Percentiles rank a stretch among this genome's conserved stretches.
Evolutionary conservation across 2,797 vertebrate species (phyloP).

Genomic region (Tapirus indicus): DNA sequence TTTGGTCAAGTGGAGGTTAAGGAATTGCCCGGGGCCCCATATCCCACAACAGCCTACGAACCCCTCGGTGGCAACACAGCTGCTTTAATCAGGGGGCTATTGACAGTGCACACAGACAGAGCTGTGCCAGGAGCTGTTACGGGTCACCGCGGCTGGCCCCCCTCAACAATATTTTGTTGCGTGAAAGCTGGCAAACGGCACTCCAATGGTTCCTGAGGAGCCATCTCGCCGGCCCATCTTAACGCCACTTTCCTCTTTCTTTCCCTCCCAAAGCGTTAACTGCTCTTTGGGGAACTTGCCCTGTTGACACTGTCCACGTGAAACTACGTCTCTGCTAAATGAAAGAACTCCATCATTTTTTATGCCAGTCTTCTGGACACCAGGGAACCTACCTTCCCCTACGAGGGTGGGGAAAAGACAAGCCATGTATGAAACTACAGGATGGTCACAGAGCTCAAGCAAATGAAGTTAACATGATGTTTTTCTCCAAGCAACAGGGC

Average conservation of each 20-base stretch:
- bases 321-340: constrained; percentile 51
- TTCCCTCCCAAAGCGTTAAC: background rate
- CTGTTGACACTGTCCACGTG: background rate
- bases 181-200: background rate
- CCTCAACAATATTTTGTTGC: background rate
- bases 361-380: background rate
- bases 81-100: background rate
- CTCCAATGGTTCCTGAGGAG: background rate
- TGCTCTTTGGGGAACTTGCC: background rate
- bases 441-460: background rate
- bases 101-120: background rate
- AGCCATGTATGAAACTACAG: background rate
- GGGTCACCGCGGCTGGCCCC: background rate
- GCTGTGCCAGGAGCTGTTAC: background rate
- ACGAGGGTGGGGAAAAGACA: background rate
- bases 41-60: background rate
- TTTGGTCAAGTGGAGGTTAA: background rate
- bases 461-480: constrained; percentile 48
- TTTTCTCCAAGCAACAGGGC: constrained; percentile 43
- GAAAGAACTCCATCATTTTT: constrained; percentile 74
- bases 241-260: background rate
- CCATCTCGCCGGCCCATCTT: accelerated
- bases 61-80: background rate
- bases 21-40: background rate
- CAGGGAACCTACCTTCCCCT: background rate